Conservation (phyloP, 2,797 vertebrate genomes). For the Coracias cyanogaster region DNA sequence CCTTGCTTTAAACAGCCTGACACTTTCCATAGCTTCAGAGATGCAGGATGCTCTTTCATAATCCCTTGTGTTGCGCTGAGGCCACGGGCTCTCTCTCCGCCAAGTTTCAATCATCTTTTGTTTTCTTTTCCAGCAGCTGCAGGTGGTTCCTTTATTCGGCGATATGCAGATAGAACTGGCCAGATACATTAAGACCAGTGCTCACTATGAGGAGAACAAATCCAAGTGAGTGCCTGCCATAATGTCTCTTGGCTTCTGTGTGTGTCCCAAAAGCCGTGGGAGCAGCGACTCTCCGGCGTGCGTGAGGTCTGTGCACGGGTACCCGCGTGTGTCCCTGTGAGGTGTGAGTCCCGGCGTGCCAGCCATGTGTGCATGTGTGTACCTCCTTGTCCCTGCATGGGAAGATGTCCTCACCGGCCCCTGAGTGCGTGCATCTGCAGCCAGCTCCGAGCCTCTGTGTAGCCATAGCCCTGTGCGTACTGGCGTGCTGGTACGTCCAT, state of each 20-base stretch:
- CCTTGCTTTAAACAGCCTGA: not conserved
- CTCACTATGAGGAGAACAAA: constrained; percentile 94
- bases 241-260: constrained; percentile 85
- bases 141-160: constrained; percentile 91
- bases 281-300: not conserved
- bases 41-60: not conserved
- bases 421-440: not conserved
- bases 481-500: not conserved
- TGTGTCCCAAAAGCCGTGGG: constrained; percentile 71
- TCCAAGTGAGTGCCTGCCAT: constrained; percentile 91
- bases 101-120: constrained; percentile 73
- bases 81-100: not conserved
- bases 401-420: not conserved
- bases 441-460: not conserved
- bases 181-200: constrained; percentile 94
- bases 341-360: constrained; percentile 26
- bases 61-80: not conserved
- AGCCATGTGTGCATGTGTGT: constrained; percentile 16
- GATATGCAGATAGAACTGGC: constrained; percentile 94
- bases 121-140: constrained; percentile 87
- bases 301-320: not conserved
- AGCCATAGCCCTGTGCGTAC: not conserved
- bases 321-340: constrained; percentile 7
- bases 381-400: constrained; percentile 32
- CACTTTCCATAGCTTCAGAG: not conserved